Evolutionary conservation across 2,888 invertebrate species (phyloP), one percentile per base, ranked within the genome.

Genomic region (Caenorhabditis wallacei): DNA sequence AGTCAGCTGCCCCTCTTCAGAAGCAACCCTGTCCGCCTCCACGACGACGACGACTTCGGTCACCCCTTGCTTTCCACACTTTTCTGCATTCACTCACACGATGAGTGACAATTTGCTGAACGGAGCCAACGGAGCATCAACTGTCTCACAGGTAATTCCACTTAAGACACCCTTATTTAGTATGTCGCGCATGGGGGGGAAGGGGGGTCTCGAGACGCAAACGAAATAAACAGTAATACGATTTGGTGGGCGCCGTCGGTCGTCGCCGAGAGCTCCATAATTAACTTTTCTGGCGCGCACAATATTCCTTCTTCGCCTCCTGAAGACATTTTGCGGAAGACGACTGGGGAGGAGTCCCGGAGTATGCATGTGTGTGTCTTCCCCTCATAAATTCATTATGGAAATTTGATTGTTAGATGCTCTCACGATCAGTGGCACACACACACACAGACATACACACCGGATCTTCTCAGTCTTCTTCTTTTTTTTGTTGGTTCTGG

Each of bases 311-410:
- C 76, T 59, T 68, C 76, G 56, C 48, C 76, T 46, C 70, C 68
- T 59, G 69, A 71, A 71, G 61, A 80, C 61, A 48, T 71, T 71
- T 71, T 71, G 71, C 71, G 71, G 66, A 80, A 71, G 71, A 70
- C 54, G 63, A 70, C 59, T 61, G 66, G 71, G n/a, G 71, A 71
- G 71, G 79, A 80, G 79, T 54, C 57, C 61, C 64, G 54, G 68
- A 61, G 66, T 76, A 59, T 72, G 66, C 68, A 51, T 72, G 71
- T 72, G 72, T 76, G 61, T 76, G 76, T 76, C 78, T 78, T 78
- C 84, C 76, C 83, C 86, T 85, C 86, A 88, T 88, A 88, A 88
- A 88, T 86, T 88, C 86, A 88, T 88, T 88, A 88, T 87, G 88
- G 85, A 87, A 87, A 88, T 88, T 86, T 87, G 88, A 88, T 88